Percentiles rank a stretch among this genome's conserved stretches.
phyloP scores from a whole-genome alignment of 1,140 invertebrate species.

The Mactra quadrangularis region DNA sequence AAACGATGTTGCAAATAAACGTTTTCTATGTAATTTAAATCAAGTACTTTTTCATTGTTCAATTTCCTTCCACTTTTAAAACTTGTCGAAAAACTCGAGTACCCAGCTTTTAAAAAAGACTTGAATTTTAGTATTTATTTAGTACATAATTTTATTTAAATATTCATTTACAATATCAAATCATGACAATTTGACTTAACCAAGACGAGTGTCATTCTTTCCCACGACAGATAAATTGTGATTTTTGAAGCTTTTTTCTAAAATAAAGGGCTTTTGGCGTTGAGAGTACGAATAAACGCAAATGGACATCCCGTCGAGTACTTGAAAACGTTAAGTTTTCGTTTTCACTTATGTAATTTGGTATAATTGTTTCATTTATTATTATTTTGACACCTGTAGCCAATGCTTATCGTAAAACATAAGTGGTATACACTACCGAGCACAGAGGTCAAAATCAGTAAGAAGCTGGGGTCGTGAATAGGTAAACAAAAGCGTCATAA shows the following conservation, averaged over 20 bases:
- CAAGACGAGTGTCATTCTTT: conserved; percentile 4
- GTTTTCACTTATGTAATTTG: conserved; percentile 23
- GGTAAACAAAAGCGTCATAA: too few relatives aligned
- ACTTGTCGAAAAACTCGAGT: neutral
- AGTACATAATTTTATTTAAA: neutral
- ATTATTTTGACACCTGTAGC: neutral
- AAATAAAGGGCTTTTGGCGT: neutral
- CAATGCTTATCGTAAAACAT: neutral
- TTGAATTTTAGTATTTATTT: conserved; percentile 24
- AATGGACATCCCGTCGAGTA: neutral
- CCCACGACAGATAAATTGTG: conserved; percentile 21
- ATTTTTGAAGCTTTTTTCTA: neutral
- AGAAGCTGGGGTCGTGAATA: too few relatives aligned
- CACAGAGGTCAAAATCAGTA: too few relatives aligned
- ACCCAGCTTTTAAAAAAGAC: neutral
- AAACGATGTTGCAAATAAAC: too few relatives aligned
- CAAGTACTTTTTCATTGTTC: conserved; percentile 1
- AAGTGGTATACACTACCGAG: too few relatives aligned
- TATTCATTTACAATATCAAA: conserved; percentile 31
- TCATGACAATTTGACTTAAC: conserved; percentile 18
- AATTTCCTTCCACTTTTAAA: neutral
- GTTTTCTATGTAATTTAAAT: neutral
- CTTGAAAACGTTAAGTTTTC: conserved; percentile 15
- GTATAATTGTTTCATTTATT: conserved; percentile 2
- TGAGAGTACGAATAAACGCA: neutral